These are phyloP conservation scores for Elephas maximus DNA, from an alignment of 2,113 vertebrate species.

Conservation along the genomic window DNA sequence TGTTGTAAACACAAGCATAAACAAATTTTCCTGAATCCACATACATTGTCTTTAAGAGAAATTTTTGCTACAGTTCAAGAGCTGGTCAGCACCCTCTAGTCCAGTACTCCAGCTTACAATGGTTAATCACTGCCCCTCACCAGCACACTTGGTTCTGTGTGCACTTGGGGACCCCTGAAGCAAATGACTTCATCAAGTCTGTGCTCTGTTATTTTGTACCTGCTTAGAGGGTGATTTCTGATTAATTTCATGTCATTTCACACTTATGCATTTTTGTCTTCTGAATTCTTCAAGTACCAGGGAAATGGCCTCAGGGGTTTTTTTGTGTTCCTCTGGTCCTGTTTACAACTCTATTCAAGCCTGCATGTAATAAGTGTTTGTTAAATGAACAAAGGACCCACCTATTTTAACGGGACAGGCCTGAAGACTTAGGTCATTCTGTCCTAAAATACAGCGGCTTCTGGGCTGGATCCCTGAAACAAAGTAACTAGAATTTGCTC, in stretches of 20 bases:
- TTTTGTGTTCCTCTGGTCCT: background rate
- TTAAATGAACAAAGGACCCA: background rate
- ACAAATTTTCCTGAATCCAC: background rate
- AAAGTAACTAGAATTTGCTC: background rate
- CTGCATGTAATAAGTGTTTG: background rate
- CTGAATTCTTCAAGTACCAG: background rate
- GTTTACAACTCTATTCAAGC: background rate
- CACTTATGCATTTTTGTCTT: background rate
- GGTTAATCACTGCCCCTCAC: rapidly evolving
- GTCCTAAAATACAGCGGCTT: background rate
- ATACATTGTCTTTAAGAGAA: background rate
- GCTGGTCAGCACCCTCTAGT: background rate
- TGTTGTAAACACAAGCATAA: background rate
- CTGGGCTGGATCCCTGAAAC: background rate
- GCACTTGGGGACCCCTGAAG: background rate
- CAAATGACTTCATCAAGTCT: rapidly evolving
- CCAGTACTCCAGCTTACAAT: no score
- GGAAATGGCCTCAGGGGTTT: background rate
- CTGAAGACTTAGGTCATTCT: background rate
- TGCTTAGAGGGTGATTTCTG: background rate
- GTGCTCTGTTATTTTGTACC: background rate
- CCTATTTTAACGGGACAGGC: background rate
- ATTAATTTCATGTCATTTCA: background rate
- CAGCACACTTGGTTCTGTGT: rapidly evolving
- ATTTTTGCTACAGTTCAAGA: background rate